These are phyloP conservation scores for Bombyx huttoni DNA, from an alignment of 2,888 invertebrate species.

Conservation along the genomic window DNA sequence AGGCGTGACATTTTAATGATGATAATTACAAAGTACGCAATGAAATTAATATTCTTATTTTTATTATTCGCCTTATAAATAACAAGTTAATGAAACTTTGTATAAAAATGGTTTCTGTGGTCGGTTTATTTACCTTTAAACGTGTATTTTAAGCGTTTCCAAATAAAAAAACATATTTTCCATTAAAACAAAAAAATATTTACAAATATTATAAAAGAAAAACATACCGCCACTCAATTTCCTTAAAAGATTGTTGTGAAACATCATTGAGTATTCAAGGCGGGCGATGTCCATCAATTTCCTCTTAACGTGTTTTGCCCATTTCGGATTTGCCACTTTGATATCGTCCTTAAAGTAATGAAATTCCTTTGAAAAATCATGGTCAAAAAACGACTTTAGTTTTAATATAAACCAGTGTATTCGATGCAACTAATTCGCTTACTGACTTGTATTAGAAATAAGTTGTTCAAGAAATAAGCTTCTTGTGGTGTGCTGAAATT, in stretches of 20 bases:
- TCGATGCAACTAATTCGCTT: no score
- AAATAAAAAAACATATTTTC: no score
- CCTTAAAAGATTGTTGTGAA: conserved; percentile 54
- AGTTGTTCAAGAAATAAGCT: conserved; percentile 55
- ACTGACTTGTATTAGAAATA: conserved; percentile 59
- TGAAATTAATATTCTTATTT: neutral
- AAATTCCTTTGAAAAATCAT: neutral
- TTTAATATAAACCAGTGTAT: neutral
- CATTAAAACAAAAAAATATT: neutral
- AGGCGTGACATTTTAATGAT: neutral
- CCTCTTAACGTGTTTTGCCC: conserved; percentile 68
- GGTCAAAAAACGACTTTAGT: neutral
- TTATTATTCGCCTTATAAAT: no score
- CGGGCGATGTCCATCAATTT: conserved; percentile 62
- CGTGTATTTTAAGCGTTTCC: no score
- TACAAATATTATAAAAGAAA: neutral
- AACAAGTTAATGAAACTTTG: no score
- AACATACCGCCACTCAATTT: conserved; percentile 68
- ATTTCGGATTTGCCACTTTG: conserved; percentile 66
- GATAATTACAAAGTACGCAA: neutral
- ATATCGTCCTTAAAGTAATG: conserved; percentile 48
- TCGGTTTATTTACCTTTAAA: no score
- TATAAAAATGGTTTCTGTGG: no score
- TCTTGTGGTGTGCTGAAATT: conserved; percentile 64
- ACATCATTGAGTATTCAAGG: conserved; percentile 69